Conservation (phyloP, 2,888 invertebrate genomes). For the Empis stercorea region DNA sequence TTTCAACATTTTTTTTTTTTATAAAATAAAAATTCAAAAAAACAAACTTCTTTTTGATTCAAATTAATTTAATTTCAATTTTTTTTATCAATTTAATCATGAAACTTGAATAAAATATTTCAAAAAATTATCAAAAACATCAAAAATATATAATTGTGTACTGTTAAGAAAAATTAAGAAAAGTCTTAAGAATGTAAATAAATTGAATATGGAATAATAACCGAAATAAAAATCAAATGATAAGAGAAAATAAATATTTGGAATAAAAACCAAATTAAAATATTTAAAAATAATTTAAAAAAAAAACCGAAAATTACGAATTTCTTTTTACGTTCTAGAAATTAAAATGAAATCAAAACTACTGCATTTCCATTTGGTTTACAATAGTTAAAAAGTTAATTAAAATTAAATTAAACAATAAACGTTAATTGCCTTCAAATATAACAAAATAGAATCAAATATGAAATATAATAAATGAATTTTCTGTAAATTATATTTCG, state of each 20-base stretch:
- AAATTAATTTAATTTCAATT: background rate
- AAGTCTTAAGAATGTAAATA: constrained; percentile 11
- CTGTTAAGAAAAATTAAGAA: constrained; percentile 6
- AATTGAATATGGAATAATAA: too few relatives aligned
- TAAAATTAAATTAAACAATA: background rate
- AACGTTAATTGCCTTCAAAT: background rate
- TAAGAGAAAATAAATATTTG: background rate
- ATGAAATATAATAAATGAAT: background rate
- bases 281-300: constrained; percentile 1
- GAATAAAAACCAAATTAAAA: constrained; percentile 3
- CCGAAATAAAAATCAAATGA: too few relatives aligned
- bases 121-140: too few relatives aligned
- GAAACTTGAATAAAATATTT: too few relatives aligned
- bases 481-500: too few relatives aligned
- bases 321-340: too few relatives aligned
- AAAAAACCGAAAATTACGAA: constrained; percentile 3
- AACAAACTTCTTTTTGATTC: background rate
- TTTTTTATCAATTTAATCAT: constrained; percentile 9
- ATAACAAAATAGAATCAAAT: background rate
- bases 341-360: background rate
- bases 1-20: constrained; percentile 9
- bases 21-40: constrained; percentile 2
- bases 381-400: background rate
- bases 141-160: too few relatives aligned
- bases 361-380: background rate